Conservation (phyloP, 1,140 invertebrate genomes). For the Amphibalanus amphitrite region DNA sequence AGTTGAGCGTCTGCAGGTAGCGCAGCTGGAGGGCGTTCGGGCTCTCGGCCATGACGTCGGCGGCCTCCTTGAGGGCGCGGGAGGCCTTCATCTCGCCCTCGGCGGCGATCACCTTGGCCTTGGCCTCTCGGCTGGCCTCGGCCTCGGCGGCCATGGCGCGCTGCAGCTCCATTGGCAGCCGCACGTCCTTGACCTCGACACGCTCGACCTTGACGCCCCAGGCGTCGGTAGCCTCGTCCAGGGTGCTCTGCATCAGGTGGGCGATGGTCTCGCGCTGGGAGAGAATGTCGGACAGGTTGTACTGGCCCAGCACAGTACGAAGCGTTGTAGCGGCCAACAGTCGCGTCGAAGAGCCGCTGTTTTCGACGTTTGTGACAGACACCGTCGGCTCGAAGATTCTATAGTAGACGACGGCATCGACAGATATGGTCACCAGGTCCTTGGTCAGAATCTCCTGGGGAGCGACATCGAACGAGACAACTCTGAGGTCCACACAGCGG, state of each 20-base stretch:
- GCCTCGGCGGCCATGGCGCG: conserved; percentile 47
- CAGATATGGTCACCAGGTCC: conserved; percentile 30
- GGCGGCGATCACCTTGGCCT: conserved; percentile 55
- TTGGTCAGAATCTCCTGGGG: conserved; percentile 38
- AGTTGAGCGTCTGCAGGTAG: conserved; percentile 67
- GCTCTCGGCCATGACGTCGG: conserved; percentile 67
- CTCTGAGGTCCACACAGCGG: conserved; percentile 30
- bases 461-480: conserved; percentile 33
- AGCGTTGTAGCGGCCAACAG: conserved; percentile 34
- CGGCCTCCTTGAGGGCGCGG: conserved; percentile 68
- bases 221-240: conserved; percentile 40
- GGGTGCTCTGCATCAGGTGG: conserved; percentile 27
- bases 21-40: conserved; percentile 67
- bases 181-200: conserved; percentile 41
- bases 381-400: conserved; percentile 34
- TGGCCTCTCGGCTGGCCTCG: conserved; percentile 62
- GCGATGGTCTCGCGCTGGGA: conserved; percentile 39
- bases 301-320: conserved; percentile 40
- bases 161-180: conserved; percentile 39
- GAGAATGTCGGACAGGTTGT: conserved; percentile 39
- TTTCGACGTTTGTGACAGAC: conserved; percentile 23
- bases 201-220: conserved; percentile 46
- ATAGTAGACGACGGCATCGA: conserved; percentile 35
- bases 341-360: conserved; percentile 29
- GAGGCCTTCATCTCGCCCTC: conserved; percentile 71